phyloP scores from a whole-genome alignment of 2,113 vertebrate species.

The Sebastes schlegelii region DNA sequence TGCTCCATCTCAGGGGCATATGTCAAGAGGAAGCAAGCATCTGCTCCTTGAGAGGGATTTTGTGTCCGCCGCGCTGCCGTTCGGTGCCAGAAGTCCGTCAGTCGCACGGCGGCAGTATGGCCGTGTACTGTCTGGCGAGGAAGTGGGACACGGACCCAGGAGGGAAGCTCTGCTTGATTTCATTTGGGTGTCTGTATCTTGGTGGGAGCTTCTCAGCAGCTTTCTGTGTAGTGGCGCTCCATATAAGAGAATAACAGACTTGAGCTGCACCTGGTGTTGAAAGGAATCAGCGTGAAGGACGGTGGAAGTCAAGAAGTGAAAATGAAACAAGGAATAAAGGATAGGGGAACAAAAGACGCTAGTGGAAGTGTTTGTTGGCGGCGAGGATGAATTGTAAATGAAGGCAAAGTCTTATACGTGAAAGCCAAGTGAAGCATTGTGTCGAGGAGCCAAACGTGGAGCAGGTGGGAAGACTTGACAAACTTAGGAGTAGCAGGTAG shows the following conservation, averaged over 20 bases:
- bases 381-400: conserved; percentile 8
- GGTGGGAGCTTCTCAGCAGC: conserved; percentile 30
- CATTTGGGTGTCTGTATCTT: conserved; percentile 38
- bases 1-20: conserved; percentile 75
- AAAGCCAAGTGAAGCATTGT: conserved; percentile 39
- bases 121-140: conserved; percentile 45
- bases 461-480: conserved; percentile 18
- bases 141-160: conserved; percentile 55
- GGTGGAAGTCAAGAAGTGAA: conserved; percentile 24
- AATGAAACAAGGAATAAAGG: conserved; percentile 10
- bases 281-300: conserved; percentile 9
- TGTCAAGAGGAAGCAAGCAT: conserved; percentile 82
- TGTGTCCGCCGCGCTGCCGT: conserved; percentile 42
- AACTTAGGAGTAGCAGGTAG: neutral
- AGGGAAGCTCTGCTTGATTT: conserved; percentile 55
- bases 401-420: conserved; percentile 19
- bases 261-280: conserved; percentile 31
- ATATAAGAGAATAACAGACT: neutral
- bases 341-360: neutral
- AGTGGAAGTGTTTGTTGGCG: conserved; percentile 13
- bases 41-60: conserved; percentile 82
- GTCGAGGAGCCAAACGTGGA: conserved; percentile 29
- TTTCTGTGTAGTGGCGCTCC: neutral
- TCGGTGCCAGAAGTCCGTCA: conserved; percentile 66
- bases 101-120: conserved; percentile 59